Evolutionary conservation across 1,140 invertebrate genomes (phyloP).

Genomic region (Ylistrum balloti): DNA sequence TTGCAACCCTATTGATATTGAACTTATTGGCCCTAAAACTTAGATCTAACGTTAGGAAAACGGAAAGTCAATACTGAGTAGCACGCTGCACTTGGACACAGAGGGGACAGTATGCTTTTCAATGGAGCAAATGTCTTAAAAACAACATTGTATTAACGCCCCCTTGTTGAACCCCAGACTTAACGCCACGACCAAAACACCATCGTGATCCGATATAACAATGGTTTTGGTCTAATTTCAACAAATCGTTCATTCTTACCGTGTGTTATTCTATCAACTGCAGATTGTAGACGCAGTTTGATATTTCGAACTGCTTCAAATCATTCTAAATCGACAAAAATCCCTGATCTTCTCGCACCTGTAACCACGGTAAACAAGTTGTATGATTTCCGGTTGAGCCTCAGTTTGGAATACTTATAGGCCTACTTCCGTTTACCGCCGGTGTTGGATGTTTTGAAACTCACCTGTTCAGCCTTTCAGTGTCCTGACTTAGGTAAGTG

Average conservation of each 20-base stretch:
- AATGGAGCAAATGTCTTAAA: too few relatives aligned
- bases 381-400: slow-evolving; percentile 14
- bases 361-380: slow-evolving; percentile 48
- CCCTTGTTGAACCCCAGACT: not conserved
- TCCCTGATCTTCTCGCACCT: slow-evolving; percentile 19
- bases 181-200: not conserved
- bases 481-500: slow-evolving; percentile 7
- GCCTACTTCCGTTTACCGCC: slow-evolving; percentile 45
- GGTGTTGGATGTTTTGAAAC: slow-evolving; percentile 38
- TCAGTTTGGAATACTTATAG: slow-evolving; percentile 22
- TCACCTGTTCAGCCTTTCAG: not conserved
- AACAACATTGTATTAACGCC: not conserved
- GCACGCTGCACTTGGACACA: too few relatives aligned
- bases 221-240: not conserved
- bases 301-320: not conserved
- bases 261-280: not conserved
- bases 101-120: too few relatives aligned
- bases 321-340: not conserved
- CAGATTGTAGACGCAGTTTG: not conserved
- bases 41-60: too few relatives aligned
- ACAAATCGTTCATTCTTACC: not conserved
- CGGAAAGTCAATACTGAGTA: too few relatives aligned
- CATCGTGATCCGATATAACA: not conserved
- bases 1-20: too few relatives aligned
- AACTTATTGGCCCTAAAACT: too few relatives aligned